Percentiles rank a stretch among this genome's conserved stretches.
phyloP scores from a whole-genome alignment of 2,888 invertebrate species.

The Pharmacophagus antenor region DNA sequence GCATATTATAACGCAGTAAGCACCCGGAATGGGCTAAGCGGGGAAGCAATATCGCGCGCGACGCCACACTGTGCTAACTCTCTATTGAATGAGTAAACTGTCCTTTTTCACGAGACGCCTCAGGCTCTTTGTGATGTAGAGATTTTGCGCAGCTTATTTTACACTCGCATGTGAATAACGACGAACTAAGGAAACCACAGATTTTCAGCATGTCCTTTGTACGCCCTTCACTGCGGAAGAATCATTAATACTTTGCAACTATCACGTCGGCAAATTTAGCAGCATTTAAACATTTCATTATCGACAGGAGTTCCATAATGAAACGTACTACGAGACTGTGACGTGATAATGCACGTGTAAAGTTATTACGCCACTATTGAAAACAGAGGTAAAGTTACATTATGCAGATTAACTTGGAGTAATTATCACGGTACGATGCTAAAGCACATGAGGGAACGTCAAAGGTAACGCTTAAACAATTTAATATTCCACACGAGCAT shows the following conservation, averaged over 20 bases:
- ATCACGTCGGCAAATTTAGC: conserved; percentile 45
- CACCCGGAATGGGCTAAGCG: conserved; percentile 69
- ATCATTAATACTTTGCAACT: conserved; percentile 47
- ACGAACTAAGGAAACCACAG: conserved; percentile 57
- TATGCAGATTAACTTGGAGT: conserved; percentile 65
- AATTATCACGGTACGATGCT: conserved; percentile 68
- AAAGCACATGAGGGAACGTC: conserved; percentile 58
- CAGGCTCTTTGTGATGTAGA: conserved; percentile 64
- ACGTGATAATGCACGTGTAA: conserved; percentile 41
- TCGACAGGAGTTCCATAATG: conserved; percentile 37
- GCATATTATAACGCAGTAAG: conserved; percentile 78
- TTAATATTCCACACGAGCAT: conserved; percentile 79
- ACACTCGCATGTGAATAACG: conserved; percentile 67
- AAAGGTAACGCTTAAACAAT: conserved; percentile 78
- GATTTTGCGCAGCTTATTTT: conserved; percentile 72
- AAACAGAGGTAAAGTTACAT: conserved; percentile 53
- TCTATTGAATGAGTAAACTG: conserved; percentile 79
- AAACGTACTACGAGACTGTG: conserved; percentile 42
- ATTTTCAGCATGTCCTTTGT: conserved; percentile 59
- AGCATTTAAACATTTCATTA: conserved; percentile 50
- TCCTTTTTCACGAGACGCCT: conserved; percentile 73
- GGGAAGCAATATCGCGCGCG: conserved; percentile 65
- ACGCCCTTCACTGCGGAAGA: conserved; percentile 47
- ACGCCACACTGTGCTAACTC: conserved; percentile 55
- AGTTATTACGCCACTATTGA: conserved; percentile 39